These are phyloP conservation scores for Monochamus saltuarius DNA, from an alignment of 1,140 invertebrate genomes.

Conservation along the genomic window DNA sequence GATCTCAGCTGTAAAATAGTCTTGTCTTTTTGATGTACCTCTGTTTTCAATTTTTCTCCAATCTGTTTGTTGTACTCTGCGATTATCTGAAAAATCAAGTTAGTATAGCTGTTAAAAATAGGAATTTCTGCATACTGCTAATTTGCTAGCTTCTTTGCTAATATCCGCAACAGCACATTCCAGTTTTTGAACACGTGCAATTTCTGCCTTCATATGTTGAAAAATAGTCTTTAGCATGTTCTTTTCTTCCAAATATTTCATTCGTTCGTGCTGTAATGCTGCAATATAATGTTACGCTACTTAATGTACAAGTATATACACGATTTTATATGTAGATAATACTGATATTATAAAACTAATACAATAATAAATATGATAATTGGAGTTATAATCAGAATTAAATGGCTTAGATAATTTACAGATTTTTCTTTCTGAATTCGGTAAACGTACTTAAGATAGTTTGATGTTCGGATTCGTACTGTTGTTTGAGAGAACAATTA, in stretches of 20 bases:
- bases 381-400: not conserved
- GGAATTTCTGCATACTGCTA: constrained; percentile 34
- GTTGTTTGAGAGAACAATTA: constrained; percentile 30
- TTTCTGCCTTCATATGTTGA: constrained; percentile 40
- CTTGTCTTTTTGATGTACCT: constrained; percentile 38
- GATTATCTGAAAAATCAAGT: constrained; percentile 36
- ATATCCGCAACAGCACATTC: constrained; percentile 39
- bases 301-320: not conserved
- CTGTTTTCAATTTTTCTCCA: constrained; percentile 40
- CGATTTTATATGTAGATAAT: too few relatives aligned
- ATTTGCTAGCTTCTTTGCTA: constrained; percentile 39
- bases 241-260: constrained; percentile 44
- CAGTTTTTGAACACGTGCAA: constrained; percentile 35
- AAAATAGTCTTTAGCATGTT: constrained; percentile 41
- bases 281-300: not conserved
- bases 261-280: constrained; percentile 42
- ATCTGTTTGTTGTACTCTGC: constrained; percentile 48
- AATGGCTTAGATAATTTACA: too few relatives aligned
- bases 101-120: not conserved
- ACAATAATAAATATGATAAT: not conserved
- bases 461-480: constrained; percentile 35
- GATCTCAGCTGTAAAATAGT: constrained; percentile 37
- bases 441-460: constrained; percentile 30
- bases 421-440: too few relatives aligned
- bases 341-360: not conserved